Evolutionary conservation across 2,888 invertebrate species (phyloP), one percentile per base, ranked within the genome.

Genomic region (Xylophagus ater): DNA sequence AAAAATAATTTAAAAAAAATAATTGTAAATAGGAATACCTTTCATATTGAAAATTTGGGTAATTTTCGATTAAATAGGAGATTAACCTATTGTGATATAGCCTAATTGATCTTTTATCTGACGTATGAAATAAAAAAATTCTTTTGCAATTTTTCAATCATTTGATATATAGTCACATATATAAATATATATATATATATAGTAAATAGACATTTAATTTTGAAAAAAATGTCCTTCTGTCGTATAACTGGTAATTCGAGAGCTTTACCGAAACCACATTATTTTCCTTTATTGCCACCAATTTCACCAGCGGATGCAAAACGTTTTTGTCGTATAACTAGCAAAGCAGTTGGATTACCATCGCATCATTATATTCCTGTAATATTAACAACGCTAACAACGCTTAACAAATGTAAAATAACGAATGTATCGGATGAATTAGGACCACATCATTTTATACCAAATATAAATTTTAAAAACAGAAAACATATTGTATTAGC

Each of bases 271-370:
- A 78, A 83, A 57, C 83, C 84, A 37, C 82, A 85, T 62, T 86
- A 84, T 59, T 80, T 85, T 55, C 85, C 86, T 14, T 68, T 86
- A 36, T 68, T 85, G 48, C 81, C 82, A 31, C 84, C 85, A 4
- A 78, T 85, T 44, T 82, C 83, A 34, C 83, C 85, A 10, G 82
- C 81, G n/a, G 84, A 85, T 56, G 85, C 85, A 2, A 76, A 80
- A 54, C 71, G 83, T 45, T 77, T 79, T 59, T 82, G 84, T 63
- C 74, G 81, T 50, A 81, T 85, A 51, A 84, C 83, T 34, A 81
- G 82, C 41, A 82, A 82, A 58, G 78, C 82, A 24, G 76, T 81
- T 47, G 78, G 82, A 20, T 67, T 80, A 39, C 78, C 78, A 31
- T 72, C 78, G 26, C 82, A 83, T 61, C 81, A 82, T 62, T 83